Percentiles rank a stretch among this genome's conserved stretches.
phyloP scores from a whole-genome alignment of 2,888 invertebrate species.

The Drosophila quinaria region DNA sequence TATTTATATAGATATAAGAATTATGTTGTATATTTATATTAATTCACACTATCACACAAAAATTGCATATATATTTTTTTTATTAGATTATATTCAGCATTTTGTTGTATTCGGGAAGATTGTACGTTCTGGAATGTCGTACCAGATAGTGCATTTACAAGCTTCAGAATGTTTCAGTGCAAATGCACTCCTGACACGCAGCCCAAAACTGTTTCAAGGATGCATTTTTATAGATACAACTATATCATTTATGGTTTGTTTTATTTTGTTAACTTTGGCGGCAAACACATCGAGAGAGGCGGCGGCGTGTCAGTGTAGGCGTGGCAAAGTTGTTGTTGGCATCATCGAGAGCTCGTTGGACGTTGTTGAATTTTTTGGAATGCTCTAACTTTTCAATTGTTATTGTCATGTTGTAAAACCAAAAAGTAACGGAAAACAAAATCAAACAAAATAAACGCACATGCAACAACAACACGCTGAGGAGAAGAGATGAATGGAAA shows the following conservation, averaged over 20 bases:
- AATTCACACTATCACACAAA: constrained; percentile 72
- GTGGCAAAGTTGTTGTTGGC: constrained; percentile 19
- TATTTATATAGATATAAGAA: constrained; percentile 48
- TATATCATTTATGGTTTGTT: neutral
- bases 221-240: constrained; percentile 39
- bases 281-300: constrained; percentile 35
- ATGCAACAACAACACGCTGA: constrained; percentile 24
- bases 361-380: neutral
- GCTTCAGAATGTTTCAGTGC: constrained; percentile 89
- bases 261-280: constrained; percentile 15
- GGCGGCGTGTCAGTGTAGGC: constrained; percentile 61
- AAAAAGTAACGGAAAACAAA: constrained; percentile 11
- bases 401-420: constrained; percentile 9
- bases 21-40: constrained; percentile 19
- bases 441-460: constrained; percentile 14
- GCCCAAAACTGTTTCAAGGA: constrained; percentile 89
- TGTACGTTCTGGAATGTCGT: constrained; percentile 94
- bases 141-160: constrained; percentile 99
- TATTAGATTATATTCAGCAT: constrained; percentile 49
- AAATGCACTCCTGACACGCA: constrained; percentile 99
- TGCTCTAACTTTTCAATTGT: constrained; percentile 18
- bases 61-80: constrained; percentile 79
- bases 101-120: constrained; percentile 81
- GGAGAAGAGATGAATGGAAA: neutral
- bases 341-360: neutral